These are phyloP conservation scores for Siphlonurus alternatus DNA, from an alignment of 2,888 invertebrate species.

Conservation along the genomic window DNA sequence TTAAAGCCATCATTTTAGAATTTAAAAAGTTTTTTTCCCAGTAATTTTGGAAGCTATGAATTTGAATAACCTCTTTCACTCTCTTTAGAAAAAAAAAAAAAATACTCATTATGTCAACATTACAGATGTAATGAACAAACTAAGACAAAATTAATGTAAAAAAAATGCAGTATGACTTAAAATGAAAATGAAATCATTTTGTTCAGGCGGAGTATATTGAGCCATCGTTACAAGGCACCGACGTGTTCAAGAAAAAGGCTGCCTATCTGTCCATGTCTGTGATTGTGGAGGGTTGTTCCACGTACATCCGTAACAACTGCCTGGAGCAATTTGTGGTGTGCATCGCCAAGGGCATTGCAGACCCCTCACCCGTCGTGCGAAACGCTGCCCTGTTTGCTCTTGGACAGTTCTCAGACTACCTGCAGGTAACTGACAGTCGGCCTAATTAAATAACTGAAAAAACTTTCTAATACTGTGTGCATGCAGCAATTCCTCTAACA, in stretches of 20 bases:
- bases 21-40: constrained; percentile 1
- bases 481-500: too few species aligned
- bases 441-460: too few species aligned
- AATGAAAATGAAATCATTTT: too few species aligned
- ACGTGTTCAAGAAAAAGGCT: constrained; percentile 48
- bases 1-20: too few species aligned
- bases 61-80: too few species aligned
- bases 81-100: too few species aligned
- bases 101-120: too few species aligned
- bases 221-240: constrained; percentile 40
- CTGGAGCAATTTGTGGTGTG: constrained; percentile 48
- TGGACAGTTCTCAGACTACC: constrained; percentile 63
- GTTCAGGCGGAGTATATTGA: constrained; percentile 38
- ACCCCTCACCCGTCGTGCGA: constrained; percentile 42
- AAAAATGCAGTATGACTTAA: too few species aligned
- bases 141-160: too few species aligned
- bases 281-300: constrained; percentile 61
- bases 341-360: constrained; percentile 50
- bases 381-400: constrained; percentile 63
- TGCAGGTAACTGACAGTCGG: constrained; percentile 34
- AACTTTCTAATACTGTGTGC: neutral
- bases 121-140: too few species aligned
- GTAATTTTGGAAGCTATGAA: neutral
- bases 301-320: constrained; percentile 52
- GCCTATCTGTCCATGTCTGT: constrained; percentile 57